Evolutionary conservation across 2,888 invertebrate genomes (phyloP).

Genomic region (Poecilobothrus nobilitatus): DNA sequence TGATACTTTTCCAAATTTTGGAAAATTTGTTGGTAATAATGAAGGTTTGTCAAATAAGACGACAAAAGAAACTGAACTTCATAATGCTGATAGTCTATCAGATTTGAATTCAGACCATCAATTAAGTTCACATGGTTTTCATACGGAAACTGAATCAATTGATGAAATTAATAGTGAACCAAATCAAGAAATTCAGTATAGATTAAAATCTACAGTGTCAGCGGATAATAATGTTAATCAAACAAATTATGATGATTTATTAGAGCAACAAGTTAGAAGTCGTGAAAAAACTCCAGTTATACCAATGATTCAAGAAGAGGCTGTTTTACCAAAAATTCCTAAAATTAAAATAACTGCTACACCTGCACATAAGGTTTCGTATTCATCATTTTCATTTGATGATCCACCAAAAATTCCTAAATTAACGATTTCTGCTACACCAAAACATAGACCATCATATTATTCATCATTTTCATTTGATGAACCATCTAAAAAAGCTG

Average conservation of each 20-base stretch:
- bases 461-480: slow-evolving; percentile 6
- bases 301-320: slow-evolving; percentile 2
- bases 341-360: neutral
- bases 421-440: neutral
- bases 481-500: neutral
- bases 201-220: neutral
- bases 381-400: neutral
- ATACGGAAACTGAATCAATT: neutral
- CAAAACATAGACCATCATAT: neutral
- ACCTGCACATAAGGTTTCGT: neutral
- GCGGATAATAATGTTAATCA: neutral
- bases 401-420: slow-evolving; percentile 4
- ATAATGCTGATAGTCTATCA: neutral
- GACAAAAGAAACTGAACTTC: neutral
- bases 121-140: neutral
- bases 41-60: neutral
- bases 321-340: neutral
- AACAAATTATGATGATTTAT: neutral
- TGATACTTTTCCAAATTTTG: slow-evolving; percentile 15
- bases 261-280: neutral
- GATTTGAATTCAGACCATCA: neutral
- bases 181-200: neutral
- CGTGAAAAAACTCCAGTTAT: neutral
- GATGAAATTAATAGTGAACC: neutral
- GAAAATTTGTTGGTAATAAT: neutral